Evolutionary conservation across 2,888 invertebrate species (phyloP).

Genomic region (Euplexia lucipara): DNA sequence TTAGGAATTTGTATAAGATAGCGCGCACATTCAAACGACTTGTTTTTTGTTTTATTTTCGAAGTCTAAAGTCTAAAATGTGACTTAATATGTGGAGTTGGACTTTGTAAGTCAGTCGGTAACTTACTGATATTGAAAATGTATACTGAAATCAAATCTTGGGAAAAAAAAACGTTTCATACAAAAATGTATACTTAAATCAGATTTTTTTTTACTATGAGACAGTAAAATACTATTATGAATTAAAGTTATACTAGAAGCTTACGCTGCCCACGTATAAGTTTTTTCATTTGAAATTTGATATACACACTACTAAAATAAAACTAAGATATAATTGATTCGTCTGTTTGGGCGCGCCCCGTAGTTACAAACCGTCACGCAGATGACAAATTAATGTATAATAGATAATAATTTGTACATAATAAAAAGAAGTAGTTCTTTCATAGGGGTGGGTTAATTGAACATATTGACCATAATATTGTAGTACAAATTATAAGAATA

Average conservation of each 20-base stretch:
- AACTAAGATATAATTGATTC: conserved; percentile 2
- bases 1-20: conserved; percentile 4
- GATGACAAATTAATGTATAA: conserved; percentile 29
- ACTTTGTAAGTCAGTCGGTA: neutral
- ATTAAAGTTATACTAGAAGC: neutral
- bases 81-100: neutral
- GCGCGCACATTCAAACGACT: conserved; percentile 2
- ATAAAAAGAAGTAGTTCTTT: conserved; percentile 22
- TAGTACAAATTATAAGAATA: conserved; percentile 32
- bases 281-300: conserved; percentile 44
- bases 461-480: conserved; percentile 14
- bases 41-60: neutral
- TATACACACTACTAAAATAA: conserved; percentile 48
- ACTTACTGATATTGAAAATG: neutral
- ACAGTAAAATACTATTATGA: too few relatives aligned
- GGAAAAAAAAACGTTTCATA: too few relatives aligned
- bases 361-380: neutral
- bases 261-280: neutral
- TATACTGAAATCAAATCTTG: too few relatives aligned
- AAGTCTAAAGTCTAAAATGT: neutral
- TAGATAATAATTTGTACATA: conserved; percentile 48
- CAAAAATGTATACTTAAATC: too few relatives aligned
- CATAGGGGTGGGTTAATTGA: conserved; percentile 33
- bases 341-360: neutral
- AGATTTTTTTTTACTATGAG: too few relatives aligned